Conservation (phyloP, 2,113 vertebrate species). For the Caranx ignobilis region DNA sequence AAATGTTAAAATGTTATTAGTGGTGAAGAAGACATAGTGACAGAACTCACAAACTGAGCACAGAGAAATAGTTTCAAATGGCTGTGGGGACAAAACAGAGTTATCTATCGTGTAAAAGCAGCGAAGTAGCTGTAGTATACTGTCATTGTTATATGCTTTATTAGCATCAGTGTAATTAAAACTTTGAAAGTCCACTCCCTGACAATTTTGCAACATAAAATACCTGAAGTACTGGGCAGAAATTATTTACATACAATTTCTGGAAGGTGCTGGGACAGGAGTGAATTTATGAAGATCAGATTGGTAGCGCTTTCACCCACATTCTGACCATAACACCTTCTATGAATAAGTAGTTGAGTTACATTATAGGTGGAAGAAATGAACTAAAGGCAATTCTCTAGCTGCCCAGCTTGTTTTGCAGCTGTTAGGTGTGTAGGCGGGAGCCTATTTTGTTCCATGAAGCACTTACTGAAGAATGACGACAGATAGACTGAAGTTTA, state of each 20-base stretch:
- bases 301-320: neutral
- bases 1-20: conserved; percentile 20
- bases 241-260: neutral
- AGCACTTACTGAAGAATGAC: conserved; percentile 23
- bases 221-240: neutral
- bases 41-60: conserved; percentile 27
- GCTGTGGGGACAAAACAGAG: neutral
- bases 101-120: neutral
- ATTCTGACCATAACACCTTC: neutral
- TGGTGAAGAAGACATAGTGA: conserved; percentile 6
- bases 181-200: neutral
- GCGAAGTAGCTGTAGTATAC: too few species aligned
- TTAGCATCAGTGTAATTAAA: neutral
- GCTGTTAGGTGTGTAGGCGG: conserved; percentile 38
- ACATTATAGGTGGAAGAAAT: conserved; percentile 2
- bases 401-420: conserved; percentile 44
- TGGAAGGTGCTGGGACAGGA: conserved; percentile 5
- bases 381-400: conserved; percentile 33
- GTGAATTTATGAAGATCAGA: neutral
- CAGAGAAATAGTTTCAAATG: neutral
- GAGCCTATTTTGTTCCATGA: conserved; percentile 21
- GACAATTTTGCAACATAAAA: neutral
- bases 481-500: neutral
- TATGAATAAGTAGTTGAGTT: conserved; percentile 14
- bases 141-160: neutral